phyloP scores from a whole-genome alignment of 1,140 invertebrate genomes.

The Zaprionus taronus region DNA sequence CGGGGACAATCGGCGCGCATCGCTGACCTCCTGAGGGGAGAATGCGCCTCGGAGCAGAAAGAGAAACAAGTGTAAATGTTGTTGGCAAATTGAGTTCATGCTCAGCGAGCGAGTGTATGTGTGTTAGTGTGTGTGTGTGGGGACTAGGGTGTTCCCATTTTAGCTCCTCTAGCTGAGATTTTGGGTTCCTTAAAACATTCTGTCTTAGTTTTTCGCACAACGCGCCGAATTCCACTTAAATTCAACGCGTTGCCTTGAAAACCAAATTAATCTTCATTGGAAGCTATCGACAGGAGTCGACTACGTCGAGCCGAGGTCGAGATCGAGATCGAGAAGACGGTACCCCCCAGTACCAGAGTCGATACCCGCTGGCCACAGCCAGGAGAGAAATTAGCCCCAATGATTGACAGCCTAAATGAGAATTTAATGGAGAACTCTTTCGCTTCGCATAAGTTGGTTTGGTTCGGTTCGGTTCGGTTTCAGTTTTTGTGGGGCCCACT shows the following conservation, averaged over 20 bases:
- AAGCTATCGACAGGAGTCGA: conserved; percentile 71
- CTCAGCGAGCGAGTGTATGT: conserved; percentile 31
- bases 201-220: conserved; percentile 63
- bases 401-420: conserved; percentile 83
- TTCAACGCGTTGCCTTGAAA: conserved; percentile 61
- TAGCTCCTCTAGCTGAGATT: neutral
- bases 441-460: neutral
- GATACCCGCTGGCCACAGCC: conserved; percentile 34
- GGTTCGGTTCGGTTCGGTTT: conserved; percentile 17
- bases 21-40: conserved; percentile 33
- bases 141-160: neutral
- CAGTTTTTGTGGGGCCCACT: conserved; percentile 27
- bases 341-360: neutral
- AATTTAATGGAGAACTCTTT: conserved; percentile 80
- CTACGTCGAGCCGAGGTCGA: neutral
- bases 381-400: conserved; percentile 80
- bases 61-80: conserved; percentile 71
- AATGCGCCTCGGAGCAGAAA: conserved; percentile 5
- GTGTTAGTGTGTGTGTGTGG: neutral
- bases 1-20: conserved; percentile 32
- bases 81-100: conserved; percentile 79
- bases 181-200: conserved; percentile 7
- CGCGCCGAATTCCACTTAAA: conserved; percentile 68
- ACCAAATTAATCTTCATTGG: conserved; percentile 82
- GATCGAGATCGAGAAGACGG: neutral